A percentile compares a stretch with the other conserved stretches of the same genome.
Evolutionary conservation across 1,140 invertebrate genomes (phyloP).

Genomic region (Drosophila subpulchrella): DNA sequence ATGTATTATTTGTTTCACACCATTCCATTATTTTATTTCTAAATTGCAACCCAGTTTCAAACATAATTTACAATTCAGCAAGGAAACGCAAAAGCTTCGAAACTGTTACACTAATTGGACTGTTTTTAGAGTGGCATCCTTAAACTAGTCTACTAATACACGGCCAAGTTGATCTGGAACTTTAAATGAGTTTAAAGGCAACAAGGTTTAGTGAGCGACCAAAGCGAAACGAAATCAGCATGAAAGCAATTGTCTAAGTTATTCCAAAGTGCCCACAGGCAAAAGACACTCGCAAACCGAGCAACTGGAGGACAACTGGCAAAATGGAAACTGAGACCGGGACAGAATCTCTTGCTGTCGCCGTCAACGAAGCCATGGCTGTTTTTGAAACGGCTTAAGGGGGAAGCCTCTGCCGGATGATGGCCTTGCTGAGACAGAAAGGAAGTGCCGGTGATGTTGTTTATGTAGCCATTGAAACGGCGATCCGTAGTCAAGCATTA

Average conservation of each 20-base stretch:
- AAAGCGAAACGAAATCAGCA: constrained; percentile 66
- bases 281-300: constrained; percentile 19
- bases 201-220: constrained; percentile 17
- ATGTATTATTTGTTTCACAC: too few relatives aligned
- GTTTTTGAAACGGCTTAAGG: constrained; percentile 55
- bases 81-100: constrained; percentile 5
- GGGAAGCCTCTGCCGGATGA: constrained; percentile 28
- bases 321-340: constrained; percentile 15
- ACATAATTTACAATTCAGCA: constrained; percentile 30
- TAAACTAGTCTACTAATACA: constrained; percentile 57
- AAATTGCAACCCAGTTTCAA: neutral
- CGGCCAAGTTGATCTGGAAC: constrained; percentile 50
- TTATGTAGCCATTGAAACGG: constrained; percentile 26
- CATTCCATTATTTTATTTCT: neutral
- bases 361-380: constrained; percentile 40
- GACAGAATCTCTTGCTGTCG: constrained; percentile 30
- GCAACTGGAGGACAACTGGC: constrained; percentile 13
- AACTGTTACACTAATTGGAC: constrained; percentile 64
- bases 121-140: constrained; percentile 39
- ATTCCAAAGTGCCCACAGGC: constrained; percentile 55
- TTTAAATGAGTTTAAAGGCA: constrained; percentile 41
- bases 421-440: constrained; percentile 1
- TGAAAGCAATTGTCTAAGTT: constrained; percentile 73
- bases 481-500: constrained; percentile 41
- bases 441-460: constrained; percentile 37